Evolutionary conservation across 1,140 invertebrate genomes (phyloP), one percentile per base, ranked within the genome.

Genomic region (Epicauta chinensis): DNA sequence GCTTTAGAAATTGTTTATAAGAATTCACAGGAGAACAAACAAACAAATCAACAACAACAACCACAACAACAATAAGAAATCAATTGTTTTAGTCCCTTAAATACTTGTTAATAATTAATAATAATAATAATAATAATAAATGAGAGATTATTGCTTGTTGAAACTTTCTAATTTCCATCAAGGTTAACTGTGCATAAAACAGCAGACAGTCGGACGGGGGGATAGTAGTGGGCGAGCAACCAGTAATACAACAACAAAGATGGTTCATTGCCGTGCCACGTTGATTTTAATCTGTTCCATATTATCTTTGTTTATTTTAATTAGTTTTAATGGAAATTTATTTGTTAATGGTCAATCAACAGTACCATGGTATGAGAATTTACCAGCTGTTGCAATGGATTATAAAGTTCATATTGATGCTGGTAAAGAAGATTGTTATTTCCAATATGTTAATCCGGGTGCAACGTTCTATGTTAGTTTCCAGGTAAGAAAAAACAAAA

Each of bases 1-100:
- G 91, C 93, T 16, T 75, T 99, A 43, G 93, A 98, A 77, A 88
- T 92, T 75, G 93, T 92, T 13, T 97, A 98, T 71, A 94, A 94
- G 81, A 89, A 86, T 74, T 77, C 78, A 2, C 72, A 73, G 16
- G 72, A 75, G 12, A 53, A 29, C 23, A 13, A 23, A 1, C 47
- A 32, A 42, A 32, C 23, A n/a, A 50, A 50, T 12, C 38, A 29
- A 16, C 47, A 50, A 34, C 40, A 17, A 48, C 47, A 32, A 42
- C 39, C 23, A n/a, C 53, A 50, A 16, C 38, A 29, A 16, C 47
- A 50, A 34, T 50, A 17, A 48, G 39, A 23, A n/a, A 9, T 41
- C 16, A 16, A 9, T 16, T 15, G 10, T n/a, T 41, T 41, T 17
- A 5, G 7, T 23, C 7, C 7, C 7, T 23, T 3, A 23, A 34